Evolutionary conservation across 2,113 vertebrate genomes (phyloP).

Genomic region (Crocuta crocuta): DNA sequence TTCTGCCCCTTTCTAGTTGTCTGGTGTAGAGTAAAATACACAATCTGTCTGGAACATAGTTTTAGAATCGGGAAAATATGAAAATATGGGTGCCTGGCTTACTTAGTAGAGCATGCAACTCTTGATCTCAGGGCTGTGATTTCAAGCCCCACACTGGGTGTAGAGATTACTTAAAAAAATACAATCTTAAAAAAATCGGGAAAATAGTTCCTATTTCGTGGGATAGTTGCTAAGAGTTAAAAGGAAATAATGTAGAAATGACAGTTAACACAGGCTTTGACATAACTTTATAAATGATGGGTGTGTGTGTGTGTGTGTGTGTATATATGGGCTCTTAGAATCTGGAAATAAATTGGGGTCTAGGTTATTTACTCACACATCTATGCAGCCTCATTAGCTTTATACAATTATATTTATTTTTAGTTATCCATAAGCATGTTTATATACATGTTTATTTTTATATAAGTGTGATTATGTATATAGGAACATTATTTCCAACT

Average conservation of each 20-base stretch:
- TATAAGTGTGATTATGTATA: neutral
- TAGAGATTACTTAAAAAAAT: neutral
- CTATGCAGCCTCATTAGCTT: neutral
- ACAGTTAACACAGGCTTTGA: neutral
- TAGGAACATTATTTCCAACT: neutral
- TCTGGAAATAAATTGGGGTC: neutral
- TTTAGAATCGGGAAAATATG: neutral
- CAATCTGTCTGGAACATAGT: neutral
- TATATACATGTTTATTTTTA: slow-evolving; percentile 26
- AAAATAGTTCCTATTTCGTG: neutral
- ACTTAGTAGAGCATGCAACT: neutral
- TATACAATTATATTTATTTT: slow-evolving; percentile 7
- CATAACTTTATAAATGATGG: neutral
- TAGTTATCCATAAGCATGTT: neutral
- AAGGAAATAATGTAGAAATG: neutral
- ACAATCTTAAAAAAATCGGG: neutral
- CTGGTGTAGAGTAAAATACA: neutral
- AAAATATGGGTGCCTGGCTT: neutral
- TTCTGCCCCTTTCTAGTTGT: neutral
- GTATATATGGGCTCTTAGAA: neutral
- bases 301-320: neutral
- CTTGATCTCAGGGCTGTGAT: neutral
- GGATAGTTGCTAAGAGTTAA: neutral
- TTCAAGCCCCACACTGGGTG: neutral
- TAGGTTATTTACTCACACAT: neutral